Evolutionary conservation across 1,140 invertebrate species (phyloP).

Genomic region (Helicoverpa zea): DNA sequence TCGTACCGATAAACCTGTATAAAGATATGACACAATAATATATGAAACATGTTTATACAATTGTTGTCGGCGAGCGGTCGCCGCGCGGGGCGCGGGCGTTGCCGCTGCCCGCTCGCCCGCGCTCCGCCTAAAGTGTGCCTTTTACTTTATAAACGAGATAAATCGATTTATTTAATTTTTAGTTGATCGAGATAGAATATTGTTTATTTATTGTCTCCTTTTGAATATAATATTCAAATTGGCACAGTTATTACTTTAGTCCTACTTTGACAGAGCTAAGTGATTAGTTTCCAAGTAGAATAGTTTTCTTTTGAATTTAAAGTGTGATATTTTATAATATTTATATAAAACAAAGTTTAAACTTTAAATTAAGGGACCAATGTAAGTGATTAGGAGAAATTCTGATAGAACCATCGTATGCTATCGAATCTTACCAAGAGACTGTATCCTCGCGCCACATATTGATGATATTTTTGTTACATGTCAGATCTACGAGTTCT

Average conservation of each 20-base stretch:
- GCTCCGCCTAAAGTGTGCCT: constrained; percentile 76
- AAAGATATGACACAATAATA: constrained; percentile 72
- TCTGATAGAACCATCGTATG: constrained; percentile 78
- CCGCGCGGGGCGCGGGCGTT: constrained; percentile 56
- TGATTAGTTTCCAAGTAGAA: constrained; percentile 83
- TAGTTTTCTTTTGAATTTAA: constrained; percentile 85
- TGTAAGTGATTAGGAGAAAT: constrained; percentile 85
- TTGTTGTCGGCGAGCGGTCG: constrained; percentile 55
- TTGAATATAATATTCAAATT: constrained; percentile 85
- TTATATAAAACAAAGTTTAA: constrained; percentile 85
- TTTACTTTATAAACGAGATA: constrained; percentile 80
- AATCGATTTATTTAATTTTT: constrained; percentile 86
- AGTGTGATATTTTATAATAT: constrained; percentile 87
- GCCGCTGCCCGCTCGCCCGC: constrained; percentile 62
- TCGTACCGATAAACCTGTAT: constrained; percentile 71
- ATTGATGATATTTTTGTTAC: constrained; percentile 74
- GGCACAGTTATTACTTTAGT: constrained; percentile 84
- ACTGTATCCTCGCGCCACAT: constrained; percentile 70
- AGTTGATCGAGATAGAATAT: constrained; percentile 84
- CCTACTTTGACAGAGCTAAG: constrained; percentile 83
- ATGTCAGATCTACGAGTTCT: constrained; percentile 62
- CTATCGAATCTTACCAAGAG: constrained; percentile 73
- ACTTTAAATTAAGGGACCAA: constrained; percentile 87
- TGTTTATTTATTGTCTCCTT: constrained; percentile 86
- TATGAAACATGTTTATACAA: constrained; percentile 67